Evolutionary conservation across 2,888 invertebrate genomes (phyloP).

Genomic region (Leptopterna dolabrata): DNA sequence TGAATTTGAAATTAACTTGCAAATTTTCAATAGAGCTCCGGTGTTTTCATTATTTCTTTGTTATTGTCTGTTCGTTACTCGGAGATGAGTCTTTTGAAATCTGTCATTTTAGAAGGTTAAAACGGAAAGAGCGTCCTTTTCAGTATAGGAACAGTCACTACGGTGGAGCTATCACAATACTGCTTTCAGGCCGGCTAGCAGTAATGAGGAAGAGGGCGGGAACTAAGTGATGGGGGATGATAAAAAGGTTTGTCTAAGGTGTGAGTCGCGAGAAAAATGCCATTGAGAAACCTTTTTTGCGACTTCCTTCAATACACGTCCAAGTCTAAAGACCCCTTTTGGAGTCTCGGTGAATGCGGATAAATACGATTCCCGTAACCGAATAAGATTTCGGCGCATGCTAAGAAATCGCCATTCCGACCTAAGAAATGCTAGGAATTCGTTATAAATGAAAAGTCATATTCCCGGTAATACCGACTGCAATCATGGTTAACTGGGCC

Average conservation of each 20-base stretch:
- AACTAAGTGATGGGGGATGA: not conserved
- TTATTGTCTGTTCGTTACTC: not conserved
- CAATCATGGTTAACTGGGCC: no score
- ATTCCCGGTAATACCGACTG: no score
- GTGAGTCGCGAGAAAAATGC: not conserved
- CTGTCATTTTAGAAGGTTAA: not conserved
- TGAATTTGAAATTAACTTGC: no score
- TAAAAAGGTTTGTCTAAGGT: not conserved
- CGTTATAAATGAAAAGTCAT: no score
- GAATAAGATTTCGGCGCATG: no score
- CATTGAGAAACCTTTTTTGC: not conserved
- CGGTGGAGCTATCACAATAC: not conserved
- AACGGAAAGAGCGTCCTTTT: not conserved
- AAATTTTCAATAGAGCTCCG: not conserved
- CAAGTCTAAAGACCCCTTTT: no score
- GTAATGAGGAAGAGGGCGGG: not conserved
- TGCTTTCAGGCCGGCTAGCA: not conserved
- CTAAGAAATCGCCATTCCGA: no score
- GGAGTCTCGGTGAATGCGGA: no score
- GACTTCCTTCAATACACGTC: not conserved
- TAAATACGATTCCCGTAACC: no score
- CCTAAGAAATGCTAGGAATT: no score
- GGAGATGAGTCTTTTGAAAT: not conserved
- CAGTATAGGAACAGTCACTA: not conserved
- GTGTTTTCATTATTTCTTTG: not conserved